These are phyloP conservation scores for Allacma fusca DNA, from an alignment of 2,888 invertebrate genomes.

Conservation along the genomic window DNA sequence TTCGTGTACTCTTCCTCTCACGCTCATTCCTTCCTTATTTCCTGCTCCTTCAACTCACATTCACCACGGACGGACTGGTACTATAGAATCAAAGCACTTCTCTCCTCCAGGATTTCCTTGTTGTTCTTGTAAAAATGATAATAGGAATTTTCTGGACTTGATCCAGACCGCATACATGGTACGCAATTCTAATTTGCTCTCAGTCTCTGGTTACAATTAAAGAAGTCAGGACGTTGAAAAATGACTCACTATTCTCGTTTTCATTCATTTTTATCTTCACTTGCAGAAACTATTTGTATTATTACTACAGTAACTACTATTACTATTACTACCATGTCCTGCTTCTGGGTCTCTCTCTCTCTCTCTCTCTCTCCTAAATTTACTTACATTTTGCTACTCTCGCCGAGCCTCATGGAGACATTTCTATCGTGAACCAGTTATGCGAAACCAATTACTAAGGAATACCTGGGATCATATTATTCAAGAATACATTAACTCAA, in stretches of 20 bases:
- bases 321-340: too few relatives aligned
- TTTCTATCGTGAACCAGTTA: too few relatives aligned
- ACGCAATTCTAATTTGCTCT: slow-evolving; percentile 33
- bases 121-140: not conserved
- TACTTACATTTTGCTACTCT: too few relatives aligned
- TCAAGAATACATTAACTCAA: too few relatives aligned
- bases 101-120: not conserved
- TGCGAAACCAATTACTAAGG: too few relatives aligned
- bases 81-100: slow-evolving; percentile 2
- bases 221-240: slow-evolving; percentile 24
- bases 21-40: slow-evolving; percentile 1
- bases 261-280: slow-evolving; percentile 19
- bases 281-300: not conserved
- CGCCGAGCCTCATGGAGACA: too few relatives aligned
- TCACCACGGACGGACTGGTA: too few relatives aligned
- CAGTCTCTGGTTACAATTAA: slow-evolving; percentile 28
- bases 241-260: slow-evolving; percentile 17
- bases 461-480: too few relatives aligned
- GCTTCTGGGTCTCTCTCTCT: too few relatives aligned
- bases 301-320: not conserved
- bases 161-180: slow-evolving; percentile 10
- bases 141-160: not conserved
- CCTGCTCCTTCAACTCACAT: slow-evolving; percentile 4
- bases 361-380: too few relatives aligned
- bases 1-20: not conserved